These are phyloP conservation scores for human (Homo sapiens) DNA, from an alignment of 2,113 vertebrate genomes.

Conservation along the genomic window GRCh38 chr18:23330001-23330500, in stretches of 20 bases:
- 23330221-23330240: not conserved
- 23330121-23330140: too few relatives aligned
- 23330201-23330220: not conserved
- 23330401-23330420: not conserved
- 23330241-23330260: not conserved
- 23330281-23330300: not conserved
- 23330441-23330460: constrained; percentile 5
- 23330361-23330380: not conserved
- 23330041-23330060: too few relatives aligned
- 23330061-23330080: too few relatives aligned
- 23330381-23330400: not conserved
- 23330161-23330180: too few relatives aligned
- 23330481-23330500: not conserved
- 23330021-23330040: too few relatives aligned
- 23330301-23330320: not conserved
- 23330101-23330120: too few relatives aligned
- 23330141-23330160: too few relatives aligned
- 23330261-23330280: not conserved
- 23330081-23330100: too few relatives aligned
- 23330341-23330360: not conserved
- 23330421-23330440: not conserved
- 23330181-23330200: too few relatives aligned
- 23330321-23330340: not conserved
- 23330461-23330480: not conserved
- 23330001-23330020: too few relatives aligned